phyloP scores from a whole-genome alignment of 2,888 invertebrate species.

The Gibbula magus region DNA sequence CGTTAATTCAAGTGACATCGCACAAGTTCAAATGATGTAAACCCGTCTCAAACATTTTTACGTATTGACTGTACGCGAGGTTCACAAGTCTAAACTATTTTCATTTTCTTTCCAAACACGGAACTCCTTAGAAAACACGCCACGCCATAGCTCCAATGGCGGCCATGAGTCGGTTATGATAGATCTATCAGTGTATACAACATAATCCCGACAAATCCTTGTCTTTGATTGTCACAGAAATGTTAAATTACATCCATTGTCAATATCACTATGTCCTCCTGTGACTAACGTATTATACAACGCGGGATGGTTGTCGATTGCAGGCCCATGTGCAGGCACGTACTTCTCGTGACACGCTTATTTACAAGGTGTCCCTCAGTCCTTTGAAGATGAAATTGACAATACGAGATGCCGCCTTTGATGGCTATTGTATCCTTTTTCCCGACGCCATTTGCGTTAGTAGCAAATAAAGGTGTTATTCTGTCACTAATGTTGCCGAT shows the following conservation, averaged over 20 bases:
- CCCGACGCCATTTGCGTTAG: slow-evolving; percentile 1
- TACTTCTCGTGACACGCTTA: background rate
- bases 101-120: no score
- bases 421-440: background rate
- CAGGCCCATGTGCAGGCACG: slow-evolving; percentile 1
- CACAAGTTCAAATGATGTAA: no score
- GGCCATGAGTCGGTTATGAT: no score
- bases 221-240: slow-evolving; percentile 7
- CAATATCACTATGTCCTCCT: background rate
- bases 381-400: slow-evolving; percentile 23
- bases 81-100: no score
- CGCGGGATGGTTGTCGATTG: background rate
- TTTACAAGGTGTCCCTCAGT: slow-evolving; percentile 12
- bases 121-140: no score
- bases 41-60: no score
- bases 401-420: slow-evolving; percentile 18
- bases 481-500: background rate
- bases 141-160: no score
- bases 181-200: background rate
- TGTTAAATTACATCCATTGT: slow-evolving; percentile 19
- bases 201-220: background rate
- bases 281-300: slow-evolving; percentile 4
- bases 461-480: slow-evolving; percentile 23
- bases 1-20: no score
- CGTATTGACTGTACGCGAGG: no score